Conservation (phyloP, 1,140 invertebrate species). For the Latrodectus geometricus region DNA sequence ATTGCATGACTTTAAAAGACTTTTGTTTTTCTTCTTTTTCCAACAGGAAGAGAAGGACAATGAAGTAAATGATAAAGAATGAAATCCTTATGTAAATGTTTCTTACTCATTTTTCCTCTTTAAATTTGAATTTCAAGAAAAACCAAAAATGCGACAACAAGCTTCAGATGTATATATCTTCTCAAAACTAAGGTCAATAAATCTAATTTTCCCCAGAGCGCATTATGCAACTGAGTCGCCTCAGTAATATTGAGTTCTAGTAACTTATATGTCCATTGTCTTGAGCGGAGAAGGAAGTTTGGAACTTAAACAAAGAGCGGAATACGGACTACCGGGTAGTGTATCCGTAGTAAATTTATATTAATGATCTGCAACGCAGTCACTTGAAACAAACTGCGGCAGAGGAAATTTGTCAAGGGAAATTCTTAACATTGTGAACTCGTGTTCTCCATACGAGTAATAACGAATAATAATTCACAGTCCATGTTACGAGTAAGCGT, state of each 20-base stretch:
- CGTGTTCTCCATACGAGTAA: neutral
- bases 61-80: neutral
- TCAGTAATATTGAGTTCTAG: neutral
- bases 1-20: neutral
- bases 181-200: neutral
- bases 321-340: neutral
- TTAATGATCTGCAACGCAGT: slow-evolving; percentile 12
- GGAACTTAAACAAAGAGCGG: neutral
- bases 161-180: neutral
- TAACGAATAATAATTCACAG: slow-evolving; percentile 8
- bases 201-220: neutral
- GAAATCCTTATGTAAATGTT: too few species aligned
- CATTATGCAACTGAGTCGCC: neutral
- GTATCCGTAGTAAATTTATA: neutral
- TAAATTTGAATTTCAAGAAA: too few species aligned
- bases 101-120: too few species aligned
- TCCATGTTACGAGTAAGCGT: neutral
- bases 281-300: neutral
- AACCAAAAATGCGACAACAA: too few species aligned
- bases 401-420: neutral
- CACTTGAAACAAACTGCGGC: slow-evolving; percentile 6
- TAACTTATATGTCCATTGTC: neutral
- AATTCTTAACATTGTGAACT: slow-evolving; percentile 1
- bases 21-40: neutral
- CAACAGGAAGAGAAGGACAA: neutral